Base-by-base conservation (phyloP, 2,113 vertebrate genomes). In the Poeciliopsis retropinna region DNA sequence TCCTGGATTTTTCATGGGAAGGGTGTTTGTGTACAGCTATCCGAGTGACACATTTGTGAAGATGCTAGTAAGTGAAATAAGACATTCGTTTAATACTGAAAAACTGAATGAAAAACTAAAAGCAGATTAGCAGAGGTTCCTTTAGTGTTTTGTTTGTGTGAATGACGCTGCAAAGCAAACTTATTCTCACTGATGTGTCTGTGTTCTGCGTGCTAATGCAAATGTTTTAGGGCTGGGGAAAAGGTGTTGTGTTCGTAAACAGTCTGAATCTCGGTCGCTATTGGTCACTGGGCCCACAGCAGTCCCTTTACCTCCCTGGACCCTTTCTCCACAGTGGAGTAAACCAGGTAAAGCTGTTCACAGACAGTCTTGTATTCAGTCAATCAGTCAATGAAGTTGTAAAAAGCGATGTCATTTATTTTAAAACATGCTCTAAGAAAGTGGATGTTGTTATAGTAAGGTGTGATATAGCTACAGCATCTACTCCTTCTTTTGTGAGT, bases 201-300 rank as follows among this genome's bases (percentile, higher is more conserved):
- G 7, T 29, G 15, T 69, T 30, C 10, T 51, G 17, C 14, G 8
- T 31, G 8, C 17, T 31, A 12, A 25, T n/a, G 6, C 47, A 28
- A 19, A 22, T 72, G 44, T 44, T 2, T 57, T 12, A 99, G 98
- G 96, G 96, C 85, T 99, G 97, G 97, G 95, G 94, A n/a, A 99
- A 98, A 88, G 98, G 98, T 39, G 96, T 96, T 1, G 94, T 98
- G 12, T 97, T 99, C 27, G 83, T 98, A 87, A 99, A 98, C 0
- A 95, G 95, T 1, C 87, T 94, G 77, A 99, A 98, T 88, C 93
- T 98, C 10, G 97, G 98, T 6, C 95, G 97, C 12, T 98, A 98
- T 86, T 98, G 98, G 97, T 95, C 96, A n/a, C 90, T 97, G 2
- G 98, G 98, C 27, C 98, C 98, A 60, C 98, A 98, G 90, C 94